Conservation (phyloP, 2,113 vertebrate species). For the Solea senegalensis region DNA sequence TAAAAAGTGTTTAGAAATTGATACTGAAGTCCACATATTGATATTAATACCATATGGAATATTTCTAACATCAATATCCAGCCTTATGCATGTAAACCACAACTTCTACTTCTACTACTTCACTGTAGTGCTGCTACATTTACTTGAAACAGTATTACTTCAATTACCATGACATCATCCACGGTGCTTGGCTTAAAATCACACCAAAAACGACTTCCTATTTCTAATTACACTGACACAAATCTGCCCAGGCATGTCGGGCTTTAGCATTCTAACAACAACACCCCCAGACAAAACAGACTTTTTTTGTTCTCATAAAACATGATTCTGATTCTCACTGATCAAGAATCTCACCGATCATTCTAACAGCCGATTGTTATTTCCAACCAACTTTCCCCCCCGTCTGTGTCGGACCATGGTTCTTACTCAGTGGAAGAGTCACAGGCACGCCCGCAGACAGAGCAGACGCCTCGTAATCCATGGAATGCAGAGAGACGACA, state of each 20-base stretch:
- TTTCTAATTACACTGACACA: neutral
- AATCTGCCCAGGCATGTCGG: constrained; percentile 33
- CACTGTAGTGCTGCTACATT: too few relatives aligned
- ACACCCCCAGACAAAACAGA: neutral
- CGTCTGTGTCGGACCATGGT: constrained; percentile 15
- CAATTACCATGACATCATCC: constrained; percentile 14
- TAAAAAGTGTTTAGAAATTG: too few relatives aligned
- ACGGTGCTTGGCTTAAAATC: constrained; percentile 21
- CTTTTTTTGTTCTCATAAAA: too few relatives aligned
- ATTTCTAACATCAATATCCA: too few relatives aligned
- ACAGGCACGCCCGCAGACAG: constrained; percentile 51
- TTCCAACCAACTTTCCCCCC: neutral
- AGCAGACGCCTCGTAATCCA: constrained; percentile 67
- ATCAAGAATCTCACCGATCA: neutral
- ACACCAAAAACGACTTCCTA: constrained; percentile 36
- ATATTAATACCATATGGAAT: too few relatives aligned
- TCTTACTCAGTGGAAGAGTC: constrained; percentile 22
- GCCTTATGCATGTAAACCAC: too few relatives aligned
- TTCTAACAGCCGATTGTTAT: neutral
- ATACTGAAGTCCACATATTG: too few relatives aligned
- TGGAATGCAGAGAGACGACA: constrained; percentile 67
- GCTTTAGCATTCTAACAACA: constrained; percentile 1
- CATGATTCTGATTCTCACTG: neutral
- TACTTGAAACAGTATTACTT: too few relatives aligned
- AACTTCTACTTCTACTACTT: too few relatives aligned